Conservation (phyloP, 1,140 invertebrate species). For the Drosophila malerkotliana region DNA sequence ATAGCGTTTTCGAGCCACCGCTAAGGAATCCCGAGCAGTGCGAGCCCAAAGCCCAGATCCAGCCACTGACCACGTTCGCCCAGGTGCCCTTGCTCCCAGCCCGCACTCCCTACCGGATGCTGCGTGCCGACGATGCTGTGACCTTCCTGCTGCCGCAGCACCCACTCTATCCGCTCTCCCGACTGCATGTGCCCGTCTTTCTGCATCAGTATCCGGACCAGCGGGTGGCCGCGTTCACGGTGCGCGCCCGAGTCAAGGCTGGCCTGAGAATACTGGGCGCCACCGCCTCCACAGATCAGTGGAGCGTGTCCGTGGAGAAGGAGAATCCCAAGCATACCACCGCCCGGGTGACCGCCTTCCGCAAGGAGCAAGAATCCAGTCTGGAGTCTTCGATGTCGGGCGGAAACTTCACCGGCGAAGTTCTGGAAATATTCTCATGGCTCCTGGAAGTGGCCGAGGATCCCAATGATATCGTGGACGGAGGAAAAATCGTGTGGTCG, state of each 20-base stretch:
- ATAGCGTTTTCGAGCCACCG: slow-evolving; percentile 92
- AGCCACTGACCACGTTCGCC: slow-evolving; percentile 85
- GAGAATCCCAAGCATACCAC: slow-evolving; percentile 92
- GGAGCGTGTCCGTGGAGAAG: slow-evolving; percentile 92
- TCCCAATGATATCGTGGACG: slow-evolving; percentile 90
- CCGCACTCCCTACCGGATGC: slow-evolving; percentile 91
- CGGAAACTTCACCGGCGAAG: slow-evolving; percentile 43
- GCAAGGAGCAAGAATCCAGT: slow-evolving; percentile 85
- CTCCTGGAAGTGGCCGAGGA: slow-evolving; percentile 94
- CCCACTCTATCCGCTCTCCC: slow-evolving; percentile 93
- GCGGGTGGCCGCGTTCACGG: slow-evolving; percentile 90
- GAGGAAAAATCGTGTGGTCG: slow-evolving; percentile 92
- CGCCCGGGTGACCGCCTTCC: slow-evolving; percentile 93
- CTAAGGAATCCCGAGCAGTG: slow-evolving; percentile 88
- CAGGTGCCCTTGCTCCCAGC: slow-evolving; percentile 89
- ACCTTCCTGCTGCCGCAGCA: slow-evolving; percentile 94
- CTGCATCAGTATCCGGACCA: slow-evolving; percentile 88
- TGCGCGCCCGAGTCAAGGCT: slow-evolving; percentile 94
- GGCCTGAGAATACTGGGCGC: slow-evolving; percentile 93
- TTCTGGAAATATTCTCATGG: slow-evolving; percentile 93
- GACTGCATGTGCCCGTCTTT: slow-evolving; percentile 93
- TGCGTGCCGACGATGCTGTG: slow-evolving; percentile 91
- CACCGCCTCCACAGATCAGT: slow-evolving; percentile 89
- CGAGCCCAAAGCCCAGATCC: slow-evolving; percentile 90
- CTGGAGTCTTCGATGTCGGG: slow-evolving; percentile 25